Evolutionary conservation across 2,797 vertebrate species (phyloP).

Genomic region (Amblyraja radiata): DNA sequence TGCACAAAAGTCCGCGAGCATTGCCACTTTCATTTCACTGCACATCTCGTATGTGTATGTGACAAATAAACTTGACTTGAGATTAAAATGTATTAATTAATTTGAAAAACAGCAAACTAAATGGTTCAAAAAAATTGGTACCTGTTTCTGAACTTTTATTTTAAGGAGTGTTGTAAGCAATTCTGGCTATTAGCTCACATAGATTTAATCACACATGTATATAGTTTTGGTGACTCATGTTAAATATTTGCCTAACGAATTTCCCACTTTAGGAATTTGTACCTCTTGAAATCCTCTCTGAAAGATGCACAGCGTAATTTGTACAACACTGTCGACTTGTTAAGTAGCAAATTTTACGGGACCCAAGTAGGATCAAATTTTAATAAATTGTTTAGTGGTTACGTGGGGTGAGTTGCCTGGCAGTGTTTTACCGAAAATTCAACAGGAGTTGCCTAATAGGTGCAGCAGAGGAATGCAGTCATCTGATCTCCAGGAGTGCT

Average conservation of each 20-base stretch:
- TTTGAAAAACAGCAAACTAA: background rate
- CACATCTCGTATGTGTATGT: too few species aligned
- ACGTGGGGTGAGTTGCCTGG: background rate
- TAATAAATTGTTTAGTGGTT: background rate
- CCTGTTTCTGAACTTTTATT: background rate
- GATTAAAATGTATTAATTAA: background rate
- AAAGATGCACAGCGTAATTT: background rate
- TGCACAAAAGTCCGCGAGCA: too few species aligned
- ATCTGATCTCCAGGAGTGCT: background rate
- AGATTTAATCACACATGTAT: background rate
- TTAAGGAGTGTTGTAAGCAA: background rate
- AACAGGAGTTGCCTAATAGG: slow-evolving; percentile 17
- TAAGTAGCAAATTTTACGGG: background rate
- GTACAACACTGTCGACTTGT: background rate
- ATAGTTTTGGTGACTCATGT: background rate
- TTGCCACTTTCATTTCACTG: too few species aligned
- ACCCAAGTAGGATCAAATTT: background rate
- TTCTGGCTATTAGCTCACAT: background rate
- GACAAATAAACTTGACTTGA: too few species aligned
- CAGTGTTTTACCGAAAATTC: background rate
- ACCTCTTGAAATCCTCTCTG: background rate
- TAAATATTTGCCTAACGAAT: background rate
- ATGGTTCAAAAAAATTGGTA: background rate
- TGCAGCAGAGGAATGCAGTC: slow-evolving; percentile 23
- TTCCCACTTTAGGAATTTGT: background rate